Percentiles rank a stretch among this genome's conserved stretches.
Evolutionary conservation across 2,888 invertebrate genomes (phyloP).

Genomic region (Icerya purchasi): DNA sequence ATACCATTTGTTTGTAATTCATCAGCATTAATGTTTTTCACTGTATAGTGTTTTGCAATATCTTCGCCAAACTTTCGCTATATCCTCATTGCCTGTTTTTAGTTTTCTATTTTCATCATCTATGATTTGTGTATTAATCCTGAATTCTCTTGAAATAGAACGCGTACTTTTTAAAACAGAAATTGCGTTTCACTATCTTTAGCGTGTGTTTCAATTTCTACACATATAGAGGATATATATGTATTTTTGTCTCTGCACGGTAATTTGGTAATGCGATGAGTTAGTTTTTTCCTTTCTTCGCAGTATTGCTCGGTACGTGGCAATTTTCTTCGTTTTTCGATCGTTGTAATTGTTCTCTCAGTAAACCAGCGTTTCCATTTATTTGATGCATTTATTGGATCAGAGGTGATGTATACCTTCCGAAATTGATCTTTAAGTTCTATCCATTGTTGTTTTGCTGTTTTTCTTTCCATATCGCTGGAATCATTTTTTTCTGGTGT

Average conservation of each 20-base stretch:
- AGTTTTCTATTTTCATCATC: no score
- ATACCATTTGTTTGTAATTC: no score
- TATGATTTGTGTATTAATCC: no score
- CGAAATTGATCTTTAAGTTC: background rate
- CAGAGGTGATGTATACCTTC: background rate
- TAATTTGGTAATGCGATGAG: background rate
- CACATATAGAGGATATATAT: no score
- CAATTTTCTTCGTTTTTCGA: background rate
- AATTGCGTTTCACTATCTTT: no score
- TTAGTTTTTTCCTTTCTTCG: background rate
- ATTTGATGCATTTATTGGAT: background rate
- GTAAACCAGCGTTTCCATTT: background rate
- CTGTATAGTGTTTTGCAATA: no score
- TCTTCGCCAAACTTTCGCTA: no score
- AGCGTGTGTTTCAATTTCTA: no score
- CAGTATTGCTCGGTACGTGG: background rate
- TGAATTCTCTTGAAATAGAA: no score
- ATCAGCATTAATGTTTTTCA: no score
- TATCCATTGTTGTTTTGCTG: background rate
- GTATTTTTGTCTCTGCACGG: background rate
- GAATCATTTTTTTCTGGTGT: background rate
- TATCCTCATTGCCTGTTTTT: no score
- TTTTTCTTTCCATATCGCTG: background rate
- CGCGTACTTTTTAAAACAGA: no score
- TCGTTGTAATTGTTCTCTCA: background rate